Evolutionary conservation across 2,797 vertebrate species (phyloP).

Genomic region (Zalophus californianus): DNA sequence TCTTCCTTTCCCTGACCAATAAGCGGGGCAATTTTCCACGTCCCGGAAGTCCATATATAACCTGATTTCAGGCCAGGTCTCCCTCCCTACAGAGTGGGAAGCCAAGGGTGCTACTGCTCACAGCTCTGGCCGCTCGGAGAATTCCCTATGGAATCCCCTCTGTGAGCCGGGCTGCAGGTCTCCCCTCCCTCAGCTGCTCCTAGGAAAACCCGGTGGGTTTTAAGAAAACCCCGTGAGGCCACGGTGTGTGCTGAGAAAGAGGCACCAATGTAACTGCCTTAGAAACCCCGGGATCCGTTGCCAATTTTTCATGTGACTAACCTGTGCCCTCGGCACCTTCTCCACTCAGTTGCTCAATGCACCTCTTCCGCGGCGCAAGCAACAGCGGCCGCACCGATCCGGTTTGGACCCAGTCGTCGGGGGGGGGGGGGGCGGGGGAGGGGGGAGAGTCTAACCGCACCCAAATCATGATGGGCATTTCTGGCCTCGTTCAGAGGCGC

Average conservation of each 20-base stretch:
- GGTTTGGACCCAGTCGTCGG: accelerated
- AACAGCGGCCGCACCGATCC: neutral
- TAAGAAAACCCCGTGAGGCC: neutral
- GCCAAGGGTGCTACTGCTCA: neutral
- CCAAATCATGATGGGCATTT: neutral
- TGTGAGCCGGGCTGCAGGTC: neutral
- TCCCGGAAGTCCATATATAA: neutral
- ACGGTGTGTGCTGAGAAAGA: neutral
- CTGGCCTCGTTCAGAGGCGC: neutral
- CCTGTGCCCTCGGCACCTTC: neutral
- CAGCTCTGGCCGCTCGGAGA: neutral
- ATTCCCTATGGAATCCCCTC: neutral
- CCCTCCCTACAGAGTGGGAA: neutral
- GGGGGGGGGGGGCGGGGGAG: neutral
- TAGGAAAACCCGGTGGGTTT: neutral
- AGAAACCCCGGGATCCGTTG: neutral
- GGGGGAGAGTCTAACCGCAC: neutral
- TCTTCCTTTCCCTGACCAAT: neutral
- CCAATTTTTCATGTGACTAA: neutral
- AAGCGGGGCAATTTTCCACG: neutral
- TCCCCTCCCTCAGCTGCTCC: neutral
- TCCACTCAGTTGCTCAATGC: neutral
- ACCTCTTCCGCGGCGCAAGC: neutral
- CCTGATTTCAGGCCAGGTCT: neutral
- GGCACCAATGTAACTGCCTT: neutral